Evolutionary conservation across 2,888 invertebrate species (phyloP).

Genomic region (Idaea aversata): DNA sequence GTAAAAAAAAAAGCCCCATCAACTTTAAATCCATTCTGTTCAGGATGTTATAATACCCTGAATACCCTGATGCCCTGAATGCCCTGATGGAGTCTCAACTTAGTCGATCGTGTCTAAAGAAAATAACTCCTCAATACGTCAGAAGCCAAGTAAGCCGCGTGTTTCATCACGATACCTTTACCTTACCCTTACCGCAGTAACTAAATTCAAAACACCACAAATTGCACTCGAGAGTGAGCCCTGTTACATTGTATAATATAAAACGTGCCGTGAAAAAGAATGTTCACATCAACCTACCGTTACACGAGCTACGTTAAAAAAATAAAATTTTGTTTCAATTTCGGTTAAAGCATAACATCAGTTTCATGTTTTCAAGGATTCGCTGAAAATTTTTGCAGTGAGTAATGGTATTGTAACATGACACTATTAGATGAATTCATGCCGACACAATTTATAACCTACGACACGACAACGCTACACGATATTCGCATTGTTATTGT

Average conservation of each 20-base stretch:
- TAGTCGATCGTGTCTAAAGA: no score
- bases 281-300: not conserved
- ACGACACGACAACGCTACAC: constrained; percentile 33
- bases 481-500: not conserved
- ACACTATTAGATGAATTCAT: constrained; percentile 56
- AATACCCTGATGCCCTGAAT: no score
- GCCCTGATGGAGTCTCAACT: no score
- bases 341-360: constrained; percentile 38
- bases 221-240: not conserved
- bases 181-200: not conserved
- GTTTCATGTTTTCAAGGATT: constrained; percentile 41
- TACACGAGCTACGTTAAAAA: not conserved
- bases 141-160: not conserved
- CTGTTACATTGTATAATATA: not conserved
- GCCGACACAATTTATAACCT: constrained; percentile 27
- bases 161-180: not conserved
- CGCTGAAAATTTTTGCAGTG: constrained; percentile 57
- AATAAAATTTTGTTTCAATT: constrained; percentile 11
- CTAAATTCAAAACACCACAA: not conserved
- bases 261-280: not conserved
- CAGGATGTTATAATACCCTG: no score
- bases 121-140: no score
- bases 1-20: no score
- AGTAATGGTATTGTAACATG: constrained; percentile 61
- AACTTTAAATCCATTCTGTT: no score